phyloP scores from a whole-genome alignment of 2,888 invertebrate genomes.

The Scaptomyza tumidula region DNA sequence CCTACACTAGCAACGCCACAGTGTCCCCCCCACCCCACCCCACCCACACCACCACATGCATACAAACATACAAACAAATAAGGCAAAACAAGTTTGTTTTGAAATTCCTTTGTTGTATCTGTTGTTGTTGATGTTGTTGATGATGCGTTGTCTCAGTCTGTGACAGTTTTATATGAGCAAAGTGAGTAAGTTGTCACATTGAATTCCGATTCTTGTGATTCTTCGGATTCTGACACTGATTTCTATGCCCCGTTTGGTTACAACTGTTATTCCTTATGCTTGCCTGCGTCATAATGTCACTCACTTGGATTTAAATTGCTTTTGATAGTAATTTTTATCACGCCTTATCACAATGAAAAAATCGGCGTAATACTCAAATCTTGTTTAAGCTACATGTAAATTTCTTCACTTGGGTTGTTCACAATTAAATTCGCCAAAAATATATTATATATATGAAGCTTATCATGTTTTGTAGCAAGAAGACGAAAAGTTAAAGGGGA shows the following conservation, averaged over 20 bases:
- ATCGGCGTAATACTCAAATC: constrained; percentile 30
- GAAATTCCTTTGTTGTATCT: constrained; percentile 55
- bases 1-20: too few relatives aligned
- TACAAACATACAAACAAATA: neutral
- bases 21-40: too few relatives aligned
- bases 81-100: constrained; percentile 73
- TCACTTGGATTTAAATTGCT: constrained; percentile 29
- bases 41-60: neutral
- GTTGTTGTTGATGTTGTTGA: constrained; percentile 19
- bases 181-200: constrained; percentile 38
- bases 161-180: constrained; percentile 50
- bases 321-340: constrained; percentile 34
- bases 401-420: constrained; percentile 34
- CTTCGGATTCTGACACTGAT: constrained; percentile 12
- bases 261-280: constrained; percentile 20
- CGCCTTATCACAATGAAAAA: constrained; percentile 47
- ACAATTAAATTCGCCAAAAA: constrained; percentile 20
- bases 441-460: constrained; percentile 3
- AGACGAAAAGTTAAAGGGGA: neutral
- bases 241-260: constrained; percentile 15
- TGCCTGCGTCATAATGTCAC: constrained; percentile 39
- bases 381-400: constrained; percentile 50
- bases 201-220: constrained; percentile 12
- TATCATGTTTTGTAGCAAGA: constrained; percentile 9
- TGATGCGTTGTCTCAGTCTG: constrained; percentile 29